Evolutionary conservation across 2,888 invertebrate genomes (phyloP).

Genomic region (Mesoligia furuncula): DNA sequence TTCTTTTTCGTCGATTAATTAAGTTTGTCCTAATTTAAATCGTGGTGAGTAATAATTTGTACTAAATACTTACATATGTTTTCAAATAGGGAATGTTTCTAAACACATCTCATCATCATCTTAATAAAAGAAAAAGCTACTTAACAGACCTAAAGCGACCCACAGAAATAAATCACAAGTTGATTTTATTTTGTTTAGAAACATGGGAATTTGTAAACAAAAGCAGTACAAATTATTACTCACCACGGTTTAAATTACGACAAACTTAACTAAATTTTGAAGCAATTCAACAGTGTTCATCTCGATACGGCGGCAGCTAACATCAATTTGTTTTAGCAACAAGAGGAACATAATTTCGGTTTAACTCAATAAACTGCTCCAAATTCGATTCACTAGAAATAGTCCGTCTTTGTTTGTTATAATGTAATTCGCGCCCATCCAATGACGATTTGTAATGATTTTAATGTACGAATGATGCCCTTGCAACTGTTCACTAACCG

Average conservation of each 20-base stretch:
- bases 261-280: constrained; percentile 68
- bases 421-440: constrained; percentile 83
- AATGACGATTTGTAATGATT: constrained; percentile 87
- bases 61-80: constrained; percentile 6
- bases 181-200: background rate
- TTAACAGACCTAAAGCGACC: no score
- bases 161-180: background rate
- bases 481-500: constrained; percentile 14
- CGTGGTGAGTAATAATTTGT: background rate
- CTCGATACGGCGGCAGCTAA: constrained; percentile 31
- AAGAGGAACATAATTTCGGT: constrained; percentile 85
- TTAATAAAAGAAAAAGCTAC: background rate
- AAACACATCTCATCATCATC: background rate
- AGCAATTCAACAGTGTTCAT: constrained; percentile 64
- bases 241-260: constrained; percentile 40
- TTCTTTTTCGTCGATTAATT: constrained; percentile 56
- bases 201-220: background rate
- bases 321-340: constrained; percentile 76
- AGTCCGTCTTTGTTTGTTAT: constrained; percentile 79
- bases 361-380: constrained; percentile 83
- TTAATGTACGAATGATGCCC: constrained; percentile 82
- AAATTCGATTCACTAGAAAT: constrained; percentile 72
- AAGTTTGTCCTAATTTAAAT: constrained; percentile 62
- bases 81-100: background rate
- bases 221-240: background rate